Evolutionary conservation across 2,113 vertebrate genomes (phyloP).

Genomic region (Hyaena hyaena): DNA sequence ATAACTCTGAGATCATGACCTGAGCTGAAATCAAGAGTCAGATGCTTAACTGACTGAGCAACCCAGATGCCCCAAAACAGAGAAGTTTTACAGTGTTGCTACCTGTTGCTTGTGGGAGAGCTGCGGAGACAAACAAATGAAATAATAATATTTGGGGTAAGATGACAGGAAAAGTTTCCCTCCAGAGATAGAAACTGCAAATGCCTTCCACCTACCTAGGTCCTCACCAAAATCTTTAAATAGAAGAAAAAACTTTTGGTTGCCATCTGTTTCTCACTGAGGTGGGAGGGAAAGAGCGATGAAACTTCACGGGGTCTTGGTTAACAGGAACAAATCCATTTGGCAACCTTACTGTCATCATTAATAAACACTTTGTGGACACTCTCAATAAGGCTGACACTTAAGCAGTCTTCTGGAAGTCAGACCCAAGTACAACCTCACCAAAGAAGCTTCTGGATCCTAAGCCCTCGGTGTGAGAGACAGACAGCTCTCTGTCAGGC

Average conservation of each 20-base stretch:
- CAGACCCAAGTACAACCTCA: not conserved
- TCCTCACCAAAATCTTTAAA: slow-evolving; percentile 11
- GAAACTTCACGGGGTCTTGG: slow-evolving; percentile 4
- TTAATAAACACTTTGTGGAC: not conserved
- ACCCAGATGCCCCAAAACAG: not conserved
- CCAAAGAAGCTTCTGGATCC: not conserved
- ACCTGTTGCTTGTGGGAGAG: not conserved
- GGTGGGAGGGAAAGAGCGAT: not conserved
- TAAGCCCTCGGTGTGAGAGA: not conserved
- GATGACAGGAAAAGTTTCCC: not conserved
- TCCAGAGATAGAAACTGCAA: not conserved
- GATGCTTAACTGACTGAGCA: too few relatives aligned
- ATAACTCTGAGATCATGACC: too few relatives aligned
- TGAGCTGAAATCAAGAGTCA: too few relatives aligned
- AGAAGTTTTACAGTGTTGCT: too few relatives aligned
- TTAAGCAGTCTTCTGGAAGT: not conserved
- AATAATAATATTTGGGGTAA: not conserved
- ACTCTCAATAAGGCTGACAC: not conserved
- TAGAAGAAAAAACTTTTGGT: slow-evolving; percentile 5
- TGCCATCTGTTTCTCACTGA: slow-evolving; percentile 31
- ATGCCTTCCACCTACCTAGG: not conserved
- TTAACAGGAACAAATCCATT: slow-evolving; percentile 13
- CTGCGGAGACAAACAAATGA: not conserved
- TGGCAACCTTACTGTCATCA: not conserved
- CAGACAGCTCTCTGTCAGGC: not conserved